A percentile compares a stretch with the other conserved stretches of the same genome.
These are phyloP conservation scores for Brevimyrus niger DNA, from an alignment of 2,113 vertebrate species.

Conservation along the genomic window DNA sequence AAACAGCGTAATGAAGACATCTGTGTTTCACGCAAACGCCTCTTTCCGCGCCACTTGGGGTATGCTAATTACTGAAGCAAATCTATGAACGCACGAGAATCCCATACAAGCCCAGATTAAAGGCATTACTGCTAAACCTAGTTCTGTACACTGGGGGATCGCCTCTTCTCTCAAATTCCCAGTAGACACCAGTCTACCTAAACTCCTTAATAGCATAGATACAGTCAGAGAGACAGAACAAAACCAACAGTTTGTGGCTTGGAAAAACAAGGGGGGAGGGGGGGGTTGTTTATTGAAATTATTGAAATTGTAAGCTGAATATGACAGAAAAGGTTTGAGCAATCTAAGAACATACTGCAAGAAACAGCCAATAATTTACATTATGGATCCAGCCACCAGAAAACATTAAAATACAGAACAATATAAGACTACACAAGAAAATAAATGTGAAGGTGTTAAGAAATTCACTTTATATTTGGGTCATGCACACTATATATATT, in stretches of 20 bases:
- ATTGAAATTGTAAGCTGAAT: constrained; percentile 37
- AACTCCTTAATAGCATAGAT: constrained; percentile 52
- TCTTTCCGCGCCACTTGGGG: constrained; percentile 86
- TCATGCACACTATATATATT: background rate
- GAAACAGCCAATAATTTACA: constrained; percentile 21
- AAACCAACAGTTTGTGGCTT: constrained; percentile 42
- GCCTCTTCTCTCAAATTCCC: constrained; percentile 79
- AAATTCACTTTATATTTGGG: background rate
- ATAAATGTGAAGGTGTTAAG: background rate
- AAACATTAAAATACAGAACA: background rate
- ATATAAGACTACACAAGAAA: background rate
- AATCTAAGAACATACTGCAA: background rate
- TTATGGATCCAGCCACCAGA: constrained; percentile 7
- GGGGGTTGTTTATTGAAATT: constrained; percentile 28
- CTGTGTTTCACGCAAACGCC: constrained; percentile 97
- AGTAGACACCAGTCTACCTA: constrained; percentile 54
- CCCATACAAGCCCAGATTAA: constrained; percentile 93
- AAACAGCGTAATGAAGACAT: constrained; percentile 98
- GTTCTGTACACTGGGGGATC: constrained; percentile 81
- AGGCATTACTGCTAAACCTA: constrained; percentile 93
- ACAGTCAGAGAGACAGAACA: constrained; percentile 49
- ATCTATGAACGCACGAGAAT: constrained; percentile 90
- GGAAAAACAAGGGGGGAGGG: background rate
- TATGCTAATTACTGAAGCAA: constrained; percentile 97
- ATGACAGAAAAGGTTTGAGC: constrained; percentile 40